Conservation (phyloP, 2,888 invertebrate genomes). For the Eremobia ochroleuca region DNA sequence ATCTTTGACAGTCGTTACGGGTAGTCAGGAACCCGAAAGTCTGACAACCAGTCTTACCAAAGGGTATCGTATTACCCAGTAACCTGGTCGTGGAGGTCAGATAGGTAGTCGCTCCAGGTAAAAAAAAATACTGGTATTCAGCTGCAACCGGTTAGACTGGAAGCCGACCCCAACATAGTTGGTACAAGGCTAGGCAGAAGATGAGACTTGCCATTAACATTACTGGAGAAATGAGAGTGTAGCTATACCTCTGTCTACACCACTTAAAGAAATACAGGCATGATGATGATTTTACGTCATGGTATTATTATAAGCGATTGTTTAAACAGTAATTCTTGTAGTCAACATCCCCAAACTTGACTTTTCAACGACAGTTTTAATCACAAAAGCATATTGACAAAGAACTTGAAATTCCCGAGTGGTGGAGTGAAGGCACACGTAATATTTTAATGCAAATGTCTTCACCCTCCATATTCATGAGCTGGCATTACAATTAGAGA, state of each 20-base stretch:
- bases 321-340: background rate
- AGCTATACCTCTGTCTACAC: background rate
- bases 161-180: too few species aligned
- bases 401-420: constrained; percentile 35
- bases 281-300: background rate
- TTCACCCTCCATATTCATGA: constrained; percentile 68
- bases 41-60: too few species aligned
- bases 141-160: too few species aligned
- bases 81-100: too few species aligned
- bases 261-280: background rate
- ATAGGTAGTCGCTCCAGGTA: too few species aligned
- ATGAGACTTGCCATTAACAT: background rate
- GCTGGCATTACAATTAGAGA: constrained; percentile 70
- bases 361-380: constrained; percentile 16
- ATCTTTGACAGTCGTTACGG: too few species aligned
- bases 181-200: too few species aligned
- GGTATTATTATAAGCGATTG: background rate
- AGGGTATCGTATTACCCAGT: too few species aligned
- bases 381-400: constrained; percentile 48
- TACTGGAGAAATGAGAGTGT: background rate
- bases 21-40: too few species aligned
- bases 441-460: constrained; percentile 64
- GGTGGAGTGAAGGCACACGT: constrained; percentile 36
- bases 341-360: background rate
- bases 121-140: too few species aligned